Evolutionary conservation across 1,140 invertebrate species (phyloP), one percentile per base, ranked within the genome.

Genomic region (Pogonomyrmex barbatus): DNA sequence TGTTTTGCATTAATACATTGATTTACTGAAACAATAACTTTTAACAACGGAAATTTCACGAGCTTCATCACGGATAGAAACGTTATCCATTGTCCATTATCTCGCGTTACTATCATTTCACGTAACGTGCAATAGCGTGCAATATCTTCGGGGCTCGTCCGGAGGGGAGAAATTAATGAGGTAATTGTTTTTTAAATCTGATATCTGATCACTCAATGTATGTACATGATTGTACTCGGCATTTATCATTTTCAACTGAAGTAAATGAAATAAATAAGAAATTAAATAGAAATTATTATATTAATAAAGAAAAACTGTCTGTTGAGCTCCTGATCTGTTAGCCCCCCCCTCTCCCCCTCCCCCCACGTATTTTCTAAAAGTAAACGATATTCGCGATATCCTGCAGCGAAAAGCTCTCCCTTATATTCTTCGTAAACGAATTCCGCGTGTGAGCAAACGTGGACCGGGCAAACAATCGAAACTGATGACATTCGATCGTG

Each of bases 401-500:
- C 33, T 10, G 45, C 50, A 45, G 36, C 24, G 45, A n/a, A 81
- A 70, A 73, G 58, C 30, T 75, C 62, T 17, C 33, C 33, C 42
- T 17, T n/a, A 56, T 62, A 58, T 47, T 75, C 45, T 45, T 47
- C 54, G 47, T 39, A 73, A 83, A 75, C 45, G 67, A 73, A 73
- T 82, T 45, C 47, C 68, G 54, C 30, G 62, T 30, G 39, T 12
- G 52, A 60, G 24, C 79, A 60, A 60, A 83, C 47, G 56, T 45
- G 9, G 65, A 45, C 30, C 78, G 50, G 24, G 42, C 33, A 83
- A 83, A 83, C 68, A 83, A 83, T 83, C 42, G 79, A 75, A 83
- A 83, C 79, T 75, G 79, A 83, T 83, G 68, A 83, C 36, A 81
- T 70, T 81, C 78, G 65, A 63, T 47, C 36, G 36, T 68, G 52